Percentiles rank a stretch among this genome's conserved stretches.
Evolutionary conservation across 2,797 vertebrate genomes (phyloP).

Genomic region (Mareca penelope): DNA sequence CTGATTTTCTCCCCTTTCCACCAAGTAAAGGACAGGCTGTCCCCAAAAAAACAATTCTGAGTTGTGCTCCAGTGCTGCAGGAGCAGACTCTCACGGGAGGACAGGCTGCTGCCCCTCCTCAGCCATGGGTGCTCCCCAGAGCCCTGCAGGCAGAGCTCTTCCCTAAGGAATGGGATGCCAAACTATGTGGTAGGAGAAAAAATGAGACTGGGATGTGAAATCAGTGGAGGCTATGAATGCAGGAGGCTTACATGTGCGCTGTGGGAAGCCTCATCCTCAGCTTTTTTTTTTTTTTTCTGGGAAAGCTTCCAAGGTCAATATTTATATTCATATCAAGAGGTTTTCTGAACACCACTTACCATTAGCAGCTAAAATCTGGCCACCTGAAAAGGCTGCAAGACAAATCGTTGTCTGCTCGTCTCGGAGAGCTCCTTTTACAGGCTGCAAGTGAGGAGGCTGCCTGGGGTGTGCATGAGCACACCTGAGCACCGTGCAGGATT

Average conservation of each 20-base stretch:
- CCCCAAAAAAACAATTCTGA: not conserved
- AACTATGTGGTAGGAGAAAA: not conserved
- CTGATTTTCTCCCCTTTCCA: not conserved
- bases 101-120: not conserved
- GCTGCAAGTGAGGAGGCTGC: not conserved
- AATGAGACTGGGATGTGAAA: not conserved
- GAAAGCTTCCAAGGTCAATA: not conserved
- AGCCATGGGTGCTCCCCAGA: not conserved
- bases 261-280: not conserved
- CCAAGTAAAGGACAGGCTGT: not conserved
- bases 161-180: not conserved
- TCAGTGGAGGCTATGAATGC: not conserved
- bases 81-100: not conserved
- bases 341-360: not conserved
- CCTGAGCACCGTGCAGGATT: not conserved
- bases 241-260: not conserved
- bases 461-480: too few relatives aligned
- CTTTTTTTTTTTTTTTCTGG: not conserved
- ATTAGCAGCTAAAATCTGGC: not conserved
- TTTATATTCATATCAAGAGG: not conserved
- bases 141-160: not conserved
- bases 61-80: not conserved
- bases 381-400: not conserved
- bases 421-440: not conserved
- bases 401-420: not conserved